Base-by-base conservation (phyloP, 2,888 invertebrate genomes). In the Dolichomitus sp. region DNA sequence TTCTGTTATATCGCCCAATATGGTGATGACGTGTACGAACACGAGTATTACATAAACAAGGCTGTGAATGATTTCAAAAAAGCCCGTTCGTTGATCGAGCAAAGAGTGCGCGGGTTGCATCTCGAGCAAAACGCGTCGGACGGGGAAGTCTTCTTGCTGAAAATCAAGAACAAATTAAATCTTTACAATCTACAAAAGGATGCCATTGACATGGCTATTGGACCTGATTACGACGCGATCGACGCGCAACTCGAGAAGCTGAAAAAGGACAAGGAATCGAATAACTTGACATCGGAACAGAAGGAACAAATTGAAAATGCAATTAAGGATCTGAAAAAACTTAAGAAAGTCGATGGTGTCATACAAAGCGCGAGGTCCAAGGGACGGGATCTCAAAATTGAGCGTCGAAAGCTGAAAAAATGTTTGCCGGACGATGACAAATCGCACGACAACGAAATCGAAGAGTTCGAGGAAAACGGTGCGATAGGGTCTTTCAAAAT, bases 141-240 rank as follows among this genome's bases (percentile, higher is more conserved):
- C 59, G 59, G 59, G 12, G 27, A 76, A 19, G 59, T 68, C 0
- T 76, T 59, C 17, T 57, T 59, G 4, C 4, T 30, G 19, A 57
- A 68, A 14, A 59, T 76, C 45, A 54, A 17, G 12, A 50, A 76
- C 33, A 76, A 76, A 33, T 40, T 76, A 5, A 76, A 76, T 30
- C 76, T 76, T 3, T 76, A 88, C 86, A 85, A 68, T 81, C 42
- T 59, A 59, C 27, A 84, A 45, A 48, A 81, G 82, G 42, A 66
- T 52, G 69, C 72, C 12, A 73, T 73, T 33, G 72, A 73, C 0
- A 2, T 48, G 30, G 72, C 72, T 12, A 73, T 73, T 23, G 72
- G 72, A 33, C 59, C 72, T 19, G 59, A 73, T 14, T 42, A 17
- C 14, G 37, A 45, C 6, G 66, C 50, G 12, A 48, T 68, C 1